A percentile compares a stretch with the other conserved stretches of the same genome.
Conservation (phyloP, 2,113 vertebrate species). For the Alligator sinensis region DNA sequence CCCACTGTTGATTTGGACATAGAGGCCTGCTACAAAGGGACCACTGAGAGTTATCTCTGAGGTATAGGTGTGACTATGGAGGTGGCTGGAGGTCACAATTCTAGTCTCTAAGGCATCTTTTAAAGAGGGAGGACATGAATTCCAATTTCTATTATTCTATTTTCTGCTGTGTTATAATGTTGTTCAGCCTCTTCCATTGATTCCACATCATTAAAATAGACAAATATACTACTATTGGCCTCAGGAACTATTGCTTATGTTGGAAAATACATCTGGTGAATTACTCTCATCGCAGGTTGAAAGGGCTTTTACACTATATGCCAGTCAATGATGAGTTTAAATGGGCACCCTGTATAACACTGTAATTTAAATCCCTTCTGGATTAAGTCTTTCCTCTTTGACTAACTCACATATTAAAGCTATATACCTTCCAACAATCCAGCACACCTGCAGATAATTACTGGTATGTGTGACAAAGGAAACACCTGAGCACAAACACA, state of each 20-base stretch:
- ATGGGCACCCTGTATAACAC: background rate
- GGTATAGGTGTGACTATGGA: no score
- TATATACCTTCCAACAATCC: background rate
- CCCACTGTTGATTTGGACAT: no score
- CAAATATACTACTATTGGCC: background rate
- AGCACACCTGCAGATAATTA: constrained; percentile 69
- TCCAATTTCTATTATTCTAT: constrained; percentile 26
- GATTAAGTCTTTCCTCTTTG: constrained; percentile 53
- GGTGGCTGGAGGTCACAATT: no score
- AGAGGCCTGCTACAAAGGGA: no score
- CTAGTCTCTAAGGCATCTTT: no score
- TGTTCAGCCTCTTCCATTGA: constrained; percentile 62
- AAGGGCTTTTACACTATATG: constrained; percentile 9
- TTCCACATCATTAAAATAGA: constrained; percentile 56
- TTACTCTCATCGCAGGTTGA: background rate
- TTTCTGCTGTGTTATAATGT: constrained; percentile 42
- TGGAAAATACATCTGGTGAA: constrained; percentile 31
- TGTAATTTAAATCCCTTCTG: constrained; percentile 35
- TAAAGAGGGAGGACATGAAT: background rate
- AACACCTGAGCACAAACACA: constrained; percentile 60
- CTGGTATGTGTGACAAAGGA: constrained; percentile 33
- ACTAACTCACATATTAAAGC: background rate
- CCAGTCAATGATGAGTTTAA: background rate
- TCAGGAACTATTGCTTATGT: constrained; percentile 3
- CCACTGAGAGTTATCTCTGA: no score